These are phyloP conservation scores for Eilema sororculum DNA, from an alignment of 2,888 invertebrate species.

Conservation along the genomic window DNA sequence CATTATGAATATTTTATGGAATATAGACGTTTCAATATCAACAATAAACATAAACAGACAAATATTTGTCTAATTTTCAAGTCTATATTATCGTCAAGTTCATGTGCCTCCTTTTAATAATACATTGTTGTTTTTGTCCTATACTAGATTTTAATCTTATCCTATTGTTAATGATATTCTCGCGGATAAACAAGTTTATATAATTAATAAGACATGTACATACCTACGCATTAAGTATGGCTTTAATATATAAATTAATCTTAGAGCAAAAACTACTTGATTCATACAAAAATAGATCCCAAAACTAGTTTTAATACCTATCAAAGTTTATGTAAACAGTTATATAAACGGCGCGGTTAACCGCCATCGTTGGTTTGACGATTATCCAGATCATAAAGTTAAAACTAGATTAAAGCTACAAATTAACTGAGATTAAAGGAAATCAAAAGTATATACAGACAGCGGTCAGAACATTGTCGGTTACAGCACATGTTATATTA, in stretches of 20 bases:
- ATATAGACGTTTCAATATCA: no score
- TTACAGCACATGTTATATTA: slow-evolving; percentile 3
- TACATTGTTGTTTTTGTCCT: neutral
- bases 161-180: neutral
- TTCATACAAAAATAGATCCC: neutral
- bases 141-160: neutral
- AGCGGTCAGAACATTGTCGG: neutral
- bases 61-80: no score
- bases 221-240: neutral
- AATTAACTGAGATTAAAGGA: neutral
- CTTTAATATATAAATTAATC: neutral
- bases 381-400: slow-evolving; percentile 2
- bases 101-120: neutral
- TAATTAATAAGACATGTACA: neutral
- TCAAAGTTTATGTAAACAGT: neutral
- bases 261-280: neutral
- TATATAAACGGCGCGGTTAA: neutral
- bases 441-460: neutral
- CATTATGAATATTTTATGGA: no score
- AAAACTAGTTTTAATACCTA: slow-evolving; percentile 3
- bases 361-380: neutral
- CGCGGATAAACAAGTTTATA: neutral
- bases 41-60: no score
- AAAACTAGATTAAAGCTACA: neutral
- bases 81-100: neutral